A percentile compares a stretch with the other conserved stretches of the same genome.
Conservation (phyloP, 2,888 invertebrate genomes). For the Uropetala carovei region DNA sequence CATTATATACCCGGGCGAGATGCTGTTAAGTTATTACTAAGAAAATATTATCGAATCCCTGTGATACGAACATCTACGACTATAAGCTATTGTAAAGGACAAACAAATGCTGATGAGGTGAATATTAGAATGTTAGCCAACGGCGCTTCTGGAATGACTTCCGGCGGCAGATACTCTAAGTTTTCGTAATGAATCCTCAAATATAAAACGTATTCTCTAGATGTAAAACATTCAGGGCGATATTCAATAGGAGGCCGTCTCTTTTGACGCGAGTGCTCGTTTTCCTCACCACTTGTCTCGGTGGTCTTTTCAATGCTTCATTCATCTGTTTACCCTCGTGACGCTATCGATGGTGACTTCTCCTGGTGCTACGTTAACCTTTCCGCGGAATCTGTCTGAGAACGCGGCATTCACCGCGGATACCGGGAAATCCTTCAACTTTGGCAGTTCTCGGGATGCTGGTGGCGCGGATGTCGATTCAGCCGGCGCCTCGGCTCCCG, state of each 20-base stretch:
- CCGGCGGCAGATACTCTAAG: too few species aligned
- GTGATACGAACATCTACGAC: too few species aligned
- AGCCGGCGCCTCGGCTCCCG: neutral
- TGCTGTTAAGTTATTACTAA: too few species aligned
- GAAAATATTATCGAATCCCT: too few species aligned
- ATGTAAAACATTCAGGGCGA: neutral
- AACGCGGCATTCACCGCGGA: neutral
- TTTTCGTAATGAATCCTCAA: too few species aligned
- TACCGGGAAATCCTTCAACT: neutral
- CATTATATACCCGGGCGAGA: too few species aligned
- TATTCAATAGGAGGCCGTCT: neutral
- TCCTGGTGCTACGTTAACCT: conserved; percentile 20
- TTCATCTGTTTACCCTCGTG: conserved; percentile 2
- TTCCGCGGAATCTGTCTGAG: conserved; percentile 39
- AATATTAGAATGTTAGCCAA: too few species aligned
- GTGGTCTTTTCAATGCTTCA: neutral
- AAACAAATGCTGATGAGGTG: too few species aligned
- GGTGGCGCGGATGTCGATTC: neutral
- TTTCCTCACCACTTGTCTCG: neutral
- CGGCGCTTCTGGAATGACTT: too few species aligned
- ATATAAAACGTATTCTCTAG: neutral
- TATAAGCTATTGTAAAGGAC: too few species aligned
- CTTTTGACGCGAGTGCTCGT: neutral
- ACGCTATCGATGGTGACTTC: conserved; percentile 42
- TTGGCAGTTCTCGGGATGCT: neutral